A percentile compares a stretch with the other conserved stretches of the same genome.
These are phyloP conservation scores for Alectura lathami DNA, from an alignment of 2,113 vertebrate genomes.

Conservation along the genomic window DNA sequence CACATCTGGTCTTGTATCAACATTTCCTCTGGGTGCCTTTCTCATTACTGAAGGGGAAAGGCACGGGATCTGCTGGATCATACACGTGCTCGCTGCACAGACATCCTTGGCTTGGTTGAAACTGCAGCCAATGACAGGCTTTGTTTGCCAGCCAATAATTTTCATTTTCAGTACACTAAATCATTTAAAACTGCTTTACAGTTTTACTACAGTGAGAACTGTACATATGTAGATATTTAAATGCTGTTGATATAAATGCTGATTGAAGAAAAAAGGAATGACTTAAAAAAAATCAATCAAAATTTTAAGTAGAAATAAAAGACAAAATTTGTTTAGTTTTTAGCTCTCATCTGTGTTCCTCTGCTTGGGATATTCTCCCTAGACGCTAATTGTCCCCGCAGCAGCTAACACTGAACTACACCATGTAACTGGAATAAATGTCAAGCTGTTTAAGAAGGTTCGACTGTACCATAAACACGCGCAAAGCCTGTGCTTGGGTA, in stretches of 20 bases:
- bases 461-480: neutral
- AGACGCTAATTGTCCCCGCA: neutral
- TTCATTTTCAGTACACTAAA: neutral
- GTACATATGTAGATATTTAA: neutral
- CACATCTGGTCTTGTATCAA: neutral
- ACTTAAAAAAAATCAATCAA: neutral
- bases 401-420: neutral
- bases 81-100: rapidly evolving
- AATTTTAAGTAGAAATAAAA: neutral
- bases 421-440: neutral
- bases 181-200: neutral
- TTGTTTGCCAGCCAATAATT: neutral
- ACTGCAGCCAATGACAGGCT: neutral
- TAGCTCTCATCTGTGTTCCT: neutral
- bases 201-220: neutral
- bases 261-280: neutral
- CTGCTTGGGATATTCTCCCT: neutral
- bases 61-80: neutral
- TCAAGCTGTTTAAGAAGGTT: neutral
- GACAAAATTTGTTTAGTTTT: neutral
- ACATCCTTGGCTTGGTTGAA: neutral
- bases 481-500: neutral
- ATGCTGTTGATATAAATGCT: neutral
- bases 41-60: neutral
- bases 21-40: neutral